Base-by-base conservation (phyloP, 2,888 invertebrate genomes). In the Pemphredon lugubris region DNA sequence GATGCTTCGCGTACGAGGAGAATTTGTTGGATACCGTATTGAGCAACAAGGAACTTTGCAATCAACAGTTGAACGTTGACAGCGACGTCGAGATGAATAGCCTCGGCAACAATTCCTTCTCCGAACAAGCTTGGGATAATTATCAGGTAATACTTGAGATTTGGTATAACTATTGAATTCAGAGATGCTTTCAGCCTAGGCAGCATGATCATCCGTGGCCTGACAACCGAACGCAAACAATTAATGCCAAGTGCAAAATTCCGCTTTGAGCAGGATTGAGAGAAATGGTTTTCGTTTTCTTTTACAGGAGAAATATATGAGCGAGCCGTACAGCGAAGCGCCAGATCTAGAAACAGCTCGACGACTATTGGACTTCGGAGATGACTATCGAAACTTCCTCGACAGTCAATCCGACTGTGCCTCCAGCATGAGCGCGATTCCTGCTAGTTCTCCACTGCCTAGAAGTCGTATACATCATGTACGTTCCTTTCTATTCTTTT, bases 41-140 rank as follows among this genome's bases (percentile, higher is more conserved):
- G 11, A 82, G 75, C 63, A 80, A 67, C 40, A 87, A 87, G 66
- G 83, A 85, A 58, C 75, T 83, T 16, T 79, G 79, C 66, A 73
- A 78, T 65, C 75, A 78, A 20, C 77, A 84, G 48, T 48, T 84
- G 34, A 86, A 86, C 81, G 92, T 92, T 75, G 94, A 95, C 83
- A 94, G 94, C 82, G 94, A 94, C 57, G 82, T 86, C 2, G 89
- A 88, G 93, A 95, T 78, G 92, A 93, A 86, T 66, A 89, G 88
- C 59, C 79, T 89, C 51, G 86, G 88, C 44, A 89, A 88, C 84
- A 96, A 96, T 85, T 94, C 93, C n/a, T 94, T 96, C 88, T 96
- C 96, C 0, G 97, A 97, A 89, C 96, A 96, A 84, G 96, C 97
- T 48, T 98, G 98, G 98, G 98, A 98, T 90, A 96, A 96, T 90